Conservation (phyloP, 2,797 vertebrate species). For the Zenarchopterus dispar region DNA sequence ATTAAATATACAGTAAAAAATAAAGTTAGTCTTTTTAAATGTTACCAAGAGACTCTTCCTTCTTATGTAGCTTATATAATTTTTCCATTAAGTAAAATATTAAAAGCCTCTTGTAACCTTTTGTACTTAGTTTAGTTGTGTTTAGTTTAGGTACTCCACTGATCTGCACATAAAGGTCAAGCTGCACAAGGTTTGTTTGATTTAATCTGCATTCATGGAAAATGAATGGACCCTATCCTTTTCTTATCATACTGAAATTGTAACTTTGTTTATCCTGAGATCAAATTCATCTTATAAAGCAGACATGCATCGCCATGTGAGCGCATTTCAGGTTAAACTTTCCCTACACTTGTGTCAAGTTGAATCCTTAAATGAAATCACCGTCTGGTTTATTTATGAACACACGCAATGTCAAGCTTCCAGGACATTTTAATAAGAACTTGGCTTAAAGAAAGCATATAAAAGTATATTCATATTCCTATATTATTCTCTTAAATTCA, state of each 20-base stretch:
- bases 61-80: not conserved
- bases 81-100: not conserved
- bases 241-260: conserved; percentile 34
- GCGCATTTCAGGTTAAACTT: not conserved
- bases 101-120: conserved; percentile 15
- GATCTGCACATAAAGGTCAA: conserved; percentile 37
- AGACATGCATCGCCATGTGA: conserved; percentile 10
- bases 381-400: not conserved
- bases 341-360: not conserved
- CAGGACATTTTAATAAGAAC: not conserved
- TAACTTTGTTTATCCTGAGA: conserved; percentile 55
- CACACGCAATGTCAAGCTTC: not conserved
- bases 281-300: conserved; percentile 24
- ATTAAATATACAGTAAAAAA: too few species aligned
- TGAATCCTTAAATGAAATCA: not conserved
- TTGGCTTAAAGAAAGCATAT: too few species aligned
- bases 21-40: too few species aligned
- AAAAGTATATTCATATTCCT: too few species aligned
- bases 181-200: conserved; percentile 50
- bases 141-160: conserved; percentile 18
- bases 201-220: conserved; percentile 64
- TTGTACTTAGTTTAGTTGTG: conserved; percentile 32
- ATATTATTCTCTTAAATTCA: too few species aligned
- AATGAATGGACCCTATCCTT: conserved; percentile 45
- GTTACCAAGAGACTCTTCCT: too few species aligned